Base-by-base conservation (phyloP, 2,888 invertebrate species). In the Mythimna impura region DNA sequence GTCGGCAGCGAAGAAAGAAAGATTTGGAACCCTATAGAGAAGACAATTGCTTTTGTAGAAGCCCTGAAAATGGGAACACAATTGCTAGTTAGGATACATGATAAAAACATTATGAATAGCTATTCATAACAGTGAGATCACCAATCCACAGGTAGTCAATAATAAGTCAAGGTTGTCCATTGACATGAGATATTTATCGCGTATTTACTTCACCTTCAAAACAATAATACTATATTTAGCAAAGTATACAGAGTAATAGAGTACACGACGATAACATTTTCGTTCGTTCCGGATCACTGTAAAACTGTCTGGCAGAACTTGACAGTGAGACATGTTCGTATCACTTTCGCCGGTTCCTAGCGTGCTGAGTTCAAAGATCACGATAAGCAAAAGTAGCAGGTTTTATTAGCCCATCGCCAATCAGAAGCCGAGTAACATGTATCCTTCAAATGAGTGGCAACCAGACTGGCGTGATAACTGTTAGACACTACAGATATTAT, bases 321-420 rank as follows among this genome's bases (percentile, higher is more conserved):
- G 25, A 66, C 55, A 36, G 69, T 12, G 52, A 72, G 65, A 74
- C 62, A 60, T 36, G 40, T 52, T 47, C 34, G 60, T 80, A 77
- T 77, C 71, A 73, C 66, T 82, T 80, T 71, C 60, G n/a, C 66
- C 30, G 43, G 63, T 36, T 70, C 64, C 66, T 71, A 78, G 65
- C 57, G 47, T 30, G 40, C 65, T 65, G 63, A 75, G 85, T 82
- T 85, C 85, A 85, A 85, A 85, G 85, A 77, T 72, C 85, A 71
- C 71, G 77, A 84, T 84, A 83, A 80, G 43, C 62, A 40, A 73
- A 75, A 69, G 69, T 65, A 58, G 61, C 72, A 79, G 74, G 68
- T 85, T 85, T 80, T 75, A 83, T 76, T 67, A 63, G 66, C 47
- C 65, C 65, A 71, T 68, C 61, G 43, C 67, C 70, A 78, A 83